These are phyloP conservation scores for Dilophus febrilis DNA, from an alignment of 2,888 invertebrate species.

Conservation along the genomic window DNA sequence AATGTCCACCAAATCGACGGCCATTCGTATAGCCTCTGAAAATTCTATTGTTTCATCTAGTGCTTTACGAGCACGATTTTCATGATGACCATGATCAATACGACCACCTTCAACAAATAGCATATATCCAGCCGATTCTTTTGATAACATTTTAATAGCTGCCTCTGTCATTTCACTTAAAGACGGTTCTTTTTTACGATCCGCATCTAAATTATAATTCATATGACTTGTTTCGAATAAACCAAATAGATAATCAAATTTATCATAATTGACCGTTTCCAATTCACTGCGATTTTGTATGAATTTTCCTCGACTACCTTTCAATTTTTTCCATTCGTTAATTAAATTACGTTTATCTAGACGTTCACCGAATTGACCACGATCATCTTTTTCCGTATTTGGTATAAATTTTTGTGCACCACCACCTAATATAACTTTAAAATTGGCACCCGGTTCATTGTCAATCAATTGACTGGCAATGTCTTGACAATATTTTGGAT, in stretches of 20 bases:
- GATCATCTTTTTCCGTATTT: constrained; percentile 29
- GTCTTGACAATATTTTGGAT: constrained; percentile 42
- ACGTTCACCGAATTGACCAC: constrained; percentile 36
- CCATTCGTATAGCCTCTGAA: constrained; percentile 46
- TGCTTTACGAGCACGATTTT: constrained; percentile 44
- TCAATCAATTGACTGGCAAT: constrained; percentile 55
- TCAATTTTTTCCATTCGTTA: constrained; percentile 43
- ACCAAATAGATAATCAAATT: constrained; percentile 39
- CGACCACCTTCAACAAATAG: constrained; percentile 47
- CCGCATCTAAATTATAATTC: constrained; percentile 38
- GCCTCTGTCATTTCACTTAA: constrained; percentile 47
- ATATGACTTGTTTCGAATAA: constrained; percentile 36
- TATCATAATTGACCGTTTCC: constrained; percentile 26
- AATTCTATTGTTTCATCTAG: constrained; percentile 65
- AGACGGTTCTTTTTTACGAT: constrained; percentile 36
- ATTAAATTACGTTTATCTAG: constrained; percentile 49
- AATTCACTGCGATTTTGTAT: constrained; percentile 41
- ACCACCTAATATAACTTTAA: constrained; percentile 66
- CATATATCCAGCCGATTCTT: constrained; percentile 39
- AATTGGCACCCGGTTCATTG: constrained; percentile 43
- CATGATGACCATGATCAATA: constrained; percentile 66
- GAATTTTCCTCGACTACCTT: constrained; percentile 33
- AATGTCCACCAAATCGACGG: constrained; percentile 37
- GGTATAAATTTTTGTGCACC: constrained; percentile 50
- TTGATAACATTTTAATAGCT: constrained; percentile 41